Percentiles rank a stretch among this genome's conserved stretches.
These are phyloP conservation scores for Drosophila fulvimacula DNA, from an alignment of 2,888 invertebrate genomes.

Conservation along the genomic window DNA sequence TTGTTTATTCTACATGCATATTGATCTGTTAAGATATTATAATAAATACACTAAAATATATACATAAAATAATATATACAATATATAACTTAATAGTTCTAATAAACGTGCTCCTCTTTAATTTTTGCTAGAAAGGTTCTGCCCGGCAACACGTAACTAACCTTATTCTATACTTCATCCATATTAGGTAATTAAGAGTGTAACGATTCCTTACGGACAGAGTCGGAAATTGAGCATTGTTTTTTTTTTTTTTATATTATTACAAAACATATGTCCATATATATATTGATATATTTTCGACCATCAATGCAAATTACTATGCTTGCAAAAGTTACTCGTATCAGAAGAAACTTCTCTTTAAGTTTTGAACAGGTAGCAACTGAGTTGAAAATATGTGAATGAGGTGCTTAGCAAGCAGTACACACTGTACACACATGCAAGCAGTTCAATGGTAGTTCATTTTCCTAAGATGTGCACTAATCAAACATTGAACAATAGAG, in stretches of 20 bases:
- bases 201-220: background rate
- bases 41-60: no score
- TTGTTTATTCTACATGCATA: no score
- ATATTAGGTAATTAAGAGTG: background rate
- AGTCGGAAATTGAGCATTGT: no score
- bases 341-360: background rate
- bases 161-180: background rate
- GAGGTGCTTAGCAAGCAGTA: conserved; percentile 9
- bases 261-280: no score
- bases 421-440: background rate
- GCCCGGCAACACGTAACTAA: background rate
- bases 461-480: background rate
- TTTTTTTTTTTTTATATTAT: no score
- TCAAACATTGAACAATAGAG: conserved; percentile 8
- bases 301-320: background rate
- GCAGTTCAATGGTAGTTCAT: background rate
- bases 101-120: no score
- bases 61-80: no score
- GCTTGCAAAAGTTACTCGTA: background rate
- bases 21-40: background rate
- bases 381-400: background rate
- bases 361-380: no score
- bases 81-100: no score
- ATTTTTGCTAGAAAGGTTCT: no score
- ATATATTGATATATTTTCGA: no score